Conservation (phyloP, 2,797 vertebrate genomes). For the Galagoides demidoff region DNA sequence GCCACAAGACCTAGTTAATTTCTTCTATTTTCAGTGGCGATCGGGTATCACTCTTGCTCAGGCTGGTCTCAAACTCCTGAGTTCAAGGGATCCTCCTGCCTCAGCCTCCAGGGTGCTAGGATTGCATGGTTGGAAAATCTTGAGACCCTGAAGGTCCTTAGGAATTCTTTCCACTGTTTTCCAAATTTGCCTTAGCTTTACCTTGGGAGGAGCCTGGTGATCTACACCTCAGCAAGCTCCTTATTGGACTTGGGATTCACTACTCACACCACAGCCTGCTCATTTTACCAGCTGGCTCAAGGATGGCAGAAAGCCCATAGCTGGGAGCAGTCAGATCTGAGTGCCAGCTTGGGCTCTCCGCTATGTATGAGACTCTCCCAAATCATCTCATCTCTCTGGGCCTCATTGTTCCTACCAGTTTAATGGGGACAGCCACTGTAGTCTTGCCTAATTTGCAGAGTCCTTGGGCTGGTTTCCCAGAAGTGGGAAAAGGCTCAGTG, state of each 20-base stretch:
- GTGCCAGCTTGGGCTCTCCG: not conserved
- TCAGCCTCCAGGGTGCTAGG: no score
- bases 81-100: no score
- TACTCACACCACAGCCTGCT: not conserved
- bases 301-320: not conserved
- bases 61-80: no score
- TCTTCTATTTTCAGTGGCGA: no score
- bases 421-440: not conserved
- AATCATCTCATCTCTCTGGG: not conserved
- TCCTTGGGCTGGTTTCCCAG: not conserved
- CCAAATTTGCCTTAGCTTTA: not conserved
- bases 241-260: not conserved
- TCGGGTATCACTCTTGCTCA: no score
- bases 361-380: not conserved
- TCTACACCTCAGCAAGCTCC: not conserved
- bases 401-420: not conserved
- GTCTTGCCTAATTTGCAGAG: not conserved
- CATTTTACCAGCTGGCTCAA: not conserved
- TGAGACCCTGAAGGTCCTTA: not conserved
- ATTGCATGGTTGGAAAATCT: not conserved
- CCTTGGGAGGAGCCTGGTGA: not conserved
- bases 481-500: not conserved
- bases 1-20: no score
- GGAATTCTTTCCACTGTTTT: constrained; percentile 12
- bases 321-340: not conserved